These are phyloP conservation scores for Malurus cyaneus DNA, from an alignment of 2,113 vertebrate species.

Conservation along the genomic window DNA sequence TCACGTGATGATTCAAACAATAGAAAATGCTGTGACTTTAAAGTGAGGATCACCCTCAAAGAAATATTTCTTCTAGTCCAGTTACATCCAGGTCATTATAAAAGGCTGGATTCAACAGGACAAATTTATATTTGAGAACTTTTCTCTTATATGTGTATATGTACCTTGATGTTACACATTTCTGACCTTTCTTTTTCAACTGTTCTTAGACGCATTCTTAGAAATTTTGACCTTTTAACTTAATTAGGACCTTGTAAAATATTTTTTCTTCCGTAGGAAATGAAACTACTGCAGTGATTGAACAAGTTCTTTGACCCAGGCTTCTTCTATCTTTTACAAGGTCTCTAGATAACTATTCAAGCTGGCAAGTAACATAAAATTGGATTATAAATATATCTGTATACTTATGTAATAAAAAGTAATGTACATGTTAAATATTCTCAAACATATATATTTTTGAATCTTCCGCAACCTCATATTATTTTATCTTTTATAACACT, in stretches of 20 bases:
- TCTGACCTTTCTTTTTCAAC: not conserved
- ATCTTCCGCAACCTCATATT: not conserved
- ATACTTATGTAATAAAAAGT: not conserved
- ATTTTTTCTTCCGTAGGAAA: not conserved
- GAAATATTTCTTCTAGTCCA: not conserved
- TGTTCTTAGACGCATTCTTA: not conserved
- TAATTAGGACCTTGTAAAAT: not conserved
- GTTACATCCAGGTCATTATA: not conserved
- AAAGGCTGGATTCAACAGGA: not conserved
- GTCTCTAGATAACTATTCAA: not conserved
- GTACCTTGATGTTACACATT: not conserved
- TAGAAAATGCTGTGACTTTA: not conserved
- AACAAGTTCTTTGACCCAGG: not conserved
- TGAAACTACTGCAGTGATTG: not conserved
- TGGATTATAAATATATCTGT: not conserved
- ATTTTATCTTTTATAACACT: not conserved
- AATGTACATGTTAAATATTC: rapidly evolving
- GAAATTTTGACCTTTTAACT: not conserved
- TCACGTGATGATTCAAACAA: not conserved
- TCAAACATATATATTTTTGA: not conserved
- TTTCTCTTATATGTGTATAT: not conserved
- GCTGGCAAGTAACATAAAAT: not conserved
- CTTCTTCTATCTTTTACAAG: not conserved
- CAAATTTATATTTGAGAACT: not conserved
- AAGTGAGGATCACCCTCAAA: not conserved